A percentile compares a stretch with the other conserved stretches of the same genome.
Conservation (phyloP, 2,888 invertebrate genomes). For the Cheilosia grossa region DNA sequence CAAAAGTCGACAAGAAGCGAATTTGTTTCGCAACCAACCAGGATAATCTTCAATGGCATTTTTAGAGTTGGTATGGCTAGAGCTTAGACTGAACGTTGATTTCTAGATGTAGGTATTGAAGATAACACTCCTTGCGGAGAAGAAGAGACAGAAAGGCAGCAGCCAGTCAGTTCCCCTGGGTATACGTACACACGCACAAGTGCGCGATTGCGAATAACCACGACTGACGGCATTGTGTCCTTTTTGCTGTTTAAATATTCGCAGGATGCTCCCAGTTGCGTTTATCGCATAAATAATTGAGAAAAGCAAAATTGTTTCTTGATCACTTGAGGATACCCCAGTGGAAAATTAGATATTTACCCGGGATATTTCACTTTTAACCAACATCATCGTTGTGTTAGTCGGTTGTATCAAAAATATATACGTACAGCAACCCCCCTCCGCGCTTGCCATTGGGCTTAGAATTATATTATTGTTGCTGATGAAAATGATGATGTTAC, state of each 20-base stretch:
- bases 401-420: constrained; percentile 2
- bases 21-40: constrained; percentile 52
- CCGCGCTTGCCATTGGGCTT: constrained; percentile 8
- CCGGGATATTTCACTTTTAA: constrained; percentile 73
- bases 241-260: constrained; percentile 66
- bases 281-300: constrained; percentile 77
- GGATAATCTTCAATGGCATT: constrained; percentile 72
- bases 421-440: background rate
- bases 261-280: constrained; percentile 68
- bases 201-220: constrained; percentile 17
- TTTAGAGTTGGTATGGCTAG: constrained; percentile 18
- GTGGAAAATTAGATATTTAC: constrained; percentile 76
- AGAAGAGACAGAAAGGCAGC: constrained; percentile 38
- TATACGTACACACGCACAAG: constrained; percentile 36
- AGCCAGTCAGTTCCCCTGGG: constrained; percentile 46
- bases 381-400: constrained; percentile 64
- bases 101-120: constrained; percentile 54
- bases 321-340: constrained; percentile 82
- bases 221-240: constrained; percentile 57
- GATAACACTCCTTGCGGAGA: constrained; percentile 61
- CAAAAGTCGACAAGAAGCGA: constrained; percentile 21
- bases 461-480: constrained; percentile 56
- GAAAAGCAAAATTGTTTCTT: constrained; percentile 82
- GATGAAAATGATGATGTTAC: constrained; percentile 74
- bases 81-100: constrained; percentile 42